A percentile compares a stretch with the other conserved stretches of the same genome.
Evolutionary conservation across 2,113 vertebrate species (phyloP).

Genomic region (Coturnix japonica): DNA sequence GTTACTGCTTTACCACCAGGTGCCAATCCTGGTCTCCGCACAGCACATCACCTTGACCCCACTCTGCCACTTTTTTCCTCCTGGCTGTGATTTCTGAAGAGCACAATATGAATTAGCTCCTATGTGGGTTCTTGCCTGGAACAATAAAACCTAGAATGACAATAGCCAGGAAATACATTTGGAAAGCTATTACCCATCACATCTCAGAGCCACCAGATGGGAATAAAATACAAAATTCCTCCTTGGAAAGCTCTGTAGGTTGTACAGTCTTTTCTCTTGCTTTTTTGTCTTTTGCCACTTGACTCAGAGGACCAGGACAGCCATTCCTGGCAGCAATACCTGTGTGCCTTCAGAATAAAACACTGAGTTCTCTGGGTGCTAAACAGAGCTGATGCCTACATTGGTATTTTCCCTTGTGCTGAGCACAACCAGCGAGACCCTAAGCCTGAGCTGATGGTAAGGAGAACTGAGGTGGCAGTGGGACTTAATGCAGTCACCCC

Average conservation of each 20-base stretch:
- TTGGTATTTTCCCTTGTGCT: neutral
- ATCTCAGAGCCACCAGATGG: neutral
- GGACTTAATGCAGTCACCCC: neutral
- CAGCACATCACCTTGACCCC: neutral
- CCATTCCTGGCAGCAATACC: neutral
- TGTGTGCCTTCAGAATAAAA: neutral
- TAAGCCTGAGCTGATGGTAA: neutral
- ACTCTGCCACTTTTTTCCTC: neutral
- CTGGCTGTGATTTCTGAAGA: neutral
- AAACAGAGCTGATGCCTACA: neutral
- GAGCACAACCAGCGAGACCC: neutral
- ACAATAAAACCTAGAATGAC: conserved; percentile 7
- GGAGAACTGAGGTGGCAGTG: neutral
- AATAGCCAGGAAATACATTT: conserved; percentile 22
- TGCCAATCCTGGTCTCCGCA: neutral
- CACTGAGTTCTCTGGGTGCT: neutral
- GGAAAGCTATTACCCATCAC: neutral
- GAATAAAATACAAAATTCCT: neutral
- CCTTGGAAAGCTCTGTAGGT: neutral
- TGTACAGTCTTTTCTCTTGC: neutral
- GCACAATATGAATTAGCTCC: neutral
- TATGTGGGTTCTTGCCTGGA: neutral
- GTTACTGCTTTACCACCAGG: neutral
- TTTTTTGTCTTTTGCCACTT: neutral
- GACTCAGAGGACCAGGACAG: neutral